A percentile compares a stretch with the other conserved stretches of the same genome.
These are phyloP conservation scores for Nettapus auritus DNA, from an alignment of 2,113 vertebrate species.

Conservation along the genomic window DNA sequence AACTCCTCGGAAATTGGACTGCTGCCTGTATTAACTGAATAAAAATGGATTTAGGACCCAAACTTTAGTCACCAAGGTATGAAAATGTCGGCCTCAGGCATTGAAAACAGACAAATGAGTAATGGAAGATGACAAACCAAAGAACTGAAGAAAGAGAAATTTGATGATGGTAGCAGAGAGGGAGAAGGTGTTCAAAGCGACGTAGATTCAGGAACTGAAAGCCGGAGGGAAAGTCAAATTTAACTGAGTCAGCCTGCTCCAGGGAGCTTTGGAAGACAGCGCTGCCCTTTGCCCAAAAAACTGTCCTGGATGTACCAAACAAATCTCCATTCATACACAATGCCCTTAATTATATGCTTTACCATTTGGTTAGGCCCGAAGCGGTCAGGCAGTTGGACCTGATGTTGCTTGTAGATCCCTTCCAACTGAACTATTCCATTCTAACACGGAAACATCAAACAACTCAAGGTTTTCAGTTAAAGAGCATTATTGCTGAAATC, in stretches of 20 bases:
- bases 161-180: neutral
- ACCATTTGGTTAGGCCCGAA: neutral
- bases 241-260: neutral
- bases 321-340: neutral
- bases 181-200: neutral
- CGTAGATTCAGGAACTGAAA: neutral
- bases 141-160: neutral
- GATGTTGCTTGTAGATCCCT: neutral
- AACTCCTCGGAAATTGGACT: neutral
- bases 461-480: neutral
- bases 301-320: neutral
- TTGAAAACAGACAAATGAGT: neutral
- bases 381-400: neutral
- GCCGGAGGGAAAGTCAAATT: neutral
- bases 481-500: neutral
- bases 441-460: neutral
- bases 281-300: neutral
- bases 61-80: neutral
- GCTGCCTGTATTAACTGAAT: neutral
- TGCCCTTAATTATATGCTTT: neutral
- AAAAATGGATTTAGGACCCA: neutral
- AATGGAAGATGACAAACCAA: neutral
- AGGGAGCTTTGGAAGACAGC: neutral
- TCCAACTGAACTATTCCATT: neutral
- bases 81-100: constrained; percentile 10